phyloP scores from a whole-genome alignment of 2,797 vertebrate species.

The Arnoldichthys spilopterus region DNA sequence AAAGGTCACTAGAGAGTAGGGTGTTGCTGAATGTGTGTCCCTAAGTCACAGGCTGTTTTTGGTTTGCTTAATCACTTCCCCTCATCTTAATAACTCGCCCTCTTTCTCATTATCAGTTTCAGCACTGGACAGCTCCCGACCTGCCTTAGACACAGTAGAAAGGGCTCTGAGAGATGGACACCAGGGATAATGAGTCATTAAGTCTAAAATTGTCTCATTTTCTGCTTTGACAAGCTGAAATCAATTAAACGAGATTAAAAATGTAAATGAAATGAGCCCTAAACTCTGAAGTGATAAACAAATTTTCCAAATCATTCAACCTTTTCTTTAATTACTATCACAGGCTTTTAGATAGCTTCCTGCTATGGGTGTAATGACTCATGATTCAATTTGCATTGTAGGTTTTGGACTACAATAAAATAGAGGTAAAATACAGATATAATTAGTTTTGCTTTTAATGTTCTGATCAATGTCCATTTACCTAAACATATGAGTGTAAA shows the following conservation, averaged over 20 bases:
- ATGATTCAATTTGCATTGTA: neutral
- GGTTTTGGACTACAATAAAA: neutral
- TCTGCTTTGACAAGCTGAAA: neutral
- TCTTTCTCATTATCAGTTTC: conserved; percentile 53
- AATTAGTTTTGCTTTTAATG: neutral
- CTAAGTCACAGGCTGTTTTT: conserved; percentile 33
- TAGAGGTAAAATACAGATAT: neutral
- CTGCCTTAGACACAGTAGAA: conserved; percentile 42
- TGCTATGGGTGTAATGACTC: neutral
- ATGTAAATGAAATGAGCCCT: neutral
- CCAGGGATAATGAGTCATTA: conserved; percentile 22
- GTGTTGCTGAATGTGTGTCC: conserved; percentile 31
- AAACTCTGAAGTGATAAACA: neutral
- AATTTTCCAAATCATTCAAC: neutral
- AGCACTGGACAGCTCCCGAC: conserved; percentile 51
- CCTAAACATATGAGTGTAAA: no score
- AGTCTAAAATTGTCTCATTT: neutral
- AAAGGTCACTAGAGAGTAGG: conserved; percentile 46
- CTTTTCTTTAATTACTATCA: neutral
- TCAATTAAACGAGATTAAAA: conserved; percentile 24
- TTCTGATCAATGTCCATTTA: no score
- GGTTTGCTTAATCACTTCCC: conserved; percentile 40
- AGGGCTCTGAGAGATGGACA: conserved; percentile 11
- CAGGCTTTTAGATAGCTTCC: neutral
- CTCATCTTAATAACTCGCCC: conserved; percentile 39